phyloP scores from a whole-genome alignment of 2,797 vertebrate genomes.

The Darevskia mixta region DNA sequence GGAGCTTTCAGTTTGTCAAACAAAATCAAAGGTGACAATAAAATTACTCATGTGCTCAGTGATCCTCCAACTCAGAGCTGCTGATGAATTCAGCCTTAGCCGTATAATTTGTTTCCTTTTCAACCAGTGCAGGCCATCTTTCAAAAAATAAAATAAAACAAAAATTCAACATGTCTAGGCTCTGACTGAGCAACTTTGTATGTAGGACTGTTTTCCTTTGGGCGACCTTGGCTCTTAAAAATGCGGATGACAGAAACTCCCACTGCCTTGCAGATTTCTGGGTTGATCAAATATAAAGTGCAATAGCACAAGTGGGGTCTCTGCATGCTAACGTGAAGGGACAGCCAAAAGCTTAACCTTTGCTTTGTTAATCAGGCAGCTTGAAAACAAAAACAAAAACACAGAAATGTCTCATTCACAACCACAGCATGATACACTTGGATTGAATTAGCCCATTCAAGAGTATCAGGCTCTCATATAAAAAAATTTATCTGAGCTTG shows the following conservation, averaged over 20 bases:
- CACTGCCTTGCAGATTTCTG: slow-evolving; percentile 42
- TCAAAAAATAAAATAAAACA: background rate
- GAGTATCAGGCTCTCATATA: slow-evolving; percentile 17
- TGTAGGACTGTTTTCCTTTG: background rate
- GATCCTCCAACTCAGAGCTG: background rate
- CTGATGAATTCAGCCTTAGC: background rate
- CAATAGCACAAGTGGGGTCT: background rate
- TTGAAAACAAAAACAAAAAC: slow-evolving; percentile 14
- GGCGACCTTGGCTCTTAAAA: background rate
- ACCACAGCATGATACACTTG: background rate
- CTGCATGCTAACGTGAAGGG: slow-evolving; percentile 18
- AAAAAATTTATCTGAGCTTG: background rate
- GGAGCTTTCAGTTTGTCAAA: slow-evolving; percentile 35
- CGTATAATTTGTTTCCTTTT: background rate
- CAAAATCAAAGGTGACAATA: background rate
- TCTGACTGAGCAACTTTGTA: slow-evolving; percentile 7
- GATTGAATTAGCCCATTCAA: slow-evolving; percentile 35
- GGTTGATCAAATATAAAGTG: slow-evolving; percentile 14
- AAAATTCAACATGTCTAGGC: background rate
- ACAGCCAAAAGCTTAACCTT: slow-evolving; percentile 11
- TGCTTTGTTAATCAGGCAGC: slow-evolving; percentile 33
- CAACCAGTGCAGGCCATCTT: background rate
- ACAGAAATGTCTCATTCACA: slow-evolving; percentile 33
- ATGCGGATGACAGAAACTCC: background rate
- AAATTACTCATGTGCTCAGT: slow-evolving; percentile 1